phyloP scores from a whole-genome alignment of 2,113 vertebrate genomes.

The Eclectus roratus region DNA sequence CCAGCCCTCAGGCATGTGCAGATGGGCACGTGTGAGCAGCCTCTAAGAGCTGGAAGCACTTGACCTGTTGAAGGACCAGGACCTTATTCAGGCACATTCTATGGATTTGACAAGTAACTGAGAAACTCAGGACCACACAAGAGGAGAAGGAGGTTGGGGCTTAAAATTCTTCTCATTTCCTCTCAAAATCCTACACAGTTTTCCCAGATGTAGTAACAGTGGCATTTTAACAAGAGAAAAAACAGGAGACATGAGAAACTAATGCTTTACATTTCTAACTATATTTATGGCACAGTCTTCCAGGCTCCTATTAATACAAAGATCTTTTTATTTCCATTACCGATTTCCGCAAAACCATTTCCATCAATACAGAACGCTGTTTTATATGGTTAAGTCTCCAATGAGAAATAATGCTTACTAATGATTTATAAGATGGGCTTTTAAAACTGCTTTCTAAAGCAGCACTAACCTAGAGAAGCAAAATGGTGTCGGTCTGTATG shows the following conservation, averaged over 20 bases:
- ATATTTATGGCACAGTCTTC: neutral
- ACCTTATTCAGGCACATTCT: neutral
- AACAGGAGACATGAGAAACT: neutral
- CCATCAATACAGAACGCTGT: neutral
- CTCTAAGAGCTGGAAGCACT: neutral
- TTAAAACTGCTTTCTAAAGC: neutral
- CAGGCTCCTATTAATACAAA: neutral
- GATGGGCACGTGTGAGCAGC: rapidly evolving
- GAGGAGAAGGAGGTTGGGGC: neutral
- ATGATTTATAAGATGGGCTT: neutral
- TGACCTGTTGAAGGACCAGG: neutral
- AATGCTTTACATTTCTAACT: neutral
- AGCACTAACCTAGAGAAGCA: neutral
- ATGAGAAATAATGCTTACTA: neutral
- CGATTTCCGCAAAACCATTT: neutral
- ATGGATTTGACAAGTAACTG: neutral
- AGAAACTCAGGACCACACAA: neutral
- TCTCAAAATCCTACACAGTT: neutral
- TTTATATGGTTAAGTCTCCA: neutral
- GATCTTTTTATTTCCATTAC: neutral
- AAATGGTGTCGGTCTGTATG: neutral
- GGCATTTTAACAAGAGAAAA: neutral
- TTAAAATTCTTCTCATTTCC: neutral
- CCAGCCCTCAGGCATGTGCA: neutral
- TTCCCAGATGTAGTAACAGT: neutral